Percentiles rank a stretch among this genome's conserved stretches.
Evolutionary conservation across 2,888 invertebrate genomes (phyloP).

Genomic region (Podotricha telesiphe): DNA sequence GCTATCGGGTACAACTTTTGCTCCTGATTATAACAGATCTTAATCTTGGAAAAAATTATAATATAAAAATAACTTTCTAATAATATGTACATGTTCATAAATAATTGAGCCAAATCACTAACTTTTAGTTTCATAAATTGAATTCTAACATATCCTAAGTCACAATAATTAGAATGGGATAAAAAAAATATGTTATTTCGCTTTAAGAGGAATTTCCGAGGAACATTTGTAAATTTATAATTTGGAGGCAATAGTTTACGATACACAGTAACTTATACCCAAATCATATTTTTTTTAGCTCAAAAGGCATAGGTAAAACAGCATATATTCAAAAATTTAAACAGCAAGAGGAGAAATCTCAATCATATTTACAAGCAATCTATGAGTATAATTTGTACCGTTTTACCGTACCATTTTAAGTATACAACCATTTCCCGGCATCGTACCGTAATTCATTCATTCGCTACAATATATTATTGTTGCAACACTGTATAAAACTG

Average conservation of each 20-base stretch:
- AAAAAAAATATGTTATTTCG: slow-evolving; percentile 20
- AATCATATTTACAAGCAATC: slow-evolving; percentile 33
- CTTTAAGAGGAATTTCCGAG: slow-evolving; percentile 36
- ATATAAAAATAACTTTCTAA: slow-evolving; percentile 13
- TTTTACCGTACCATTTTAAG: slow-evolving; percentile 33
- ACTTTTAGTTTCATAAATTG: slow-evolving; percentile 48
- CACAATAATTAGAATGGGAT: slow-evolving; percentile 5
- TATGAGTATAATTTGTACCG: slow-evolving; percentile 43
- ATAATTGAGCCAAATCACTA: slow-evolving; percentile 60
- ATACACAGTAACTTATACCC: slow-evolving; percentile 6
- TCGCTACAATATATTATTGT: slow-evolving; percentile 38
- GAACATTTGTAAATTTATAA: slow-evolving; percentile 43
- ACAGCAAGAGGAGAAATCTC: slow-evolving; percentile 16
- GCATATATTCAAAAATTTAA: slow-evolving; percentile 2
- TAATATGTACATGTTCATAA: slow-evolving; percentile 13
- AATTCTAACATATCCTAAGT: slow-evolving; percentile 4
- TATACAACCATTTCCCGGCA: slow-evolving; percentile 31
- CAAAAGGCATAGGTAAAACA: slow-evolving; percentile 23
- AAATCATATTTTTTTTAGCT: slow-evolving; percentile 7
- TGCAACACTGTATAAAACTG: slow-evolving; percentile 74
- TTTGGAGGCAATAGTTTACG: slow-evolving; percentile 23
- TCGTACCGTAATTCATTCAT: slow-evolving; percentile 31
- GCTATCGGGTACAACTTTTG: slow-evolving; percentile 7
- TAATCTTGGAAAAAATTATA: slow-evolving; percentile 2
- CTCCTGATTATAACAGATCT: slow-evolving; percentile 1